Percentiles rank a stretch among this genome's conserved stretches.
Evolutionary conservation across 2,113 vertebrate genomes (phyloP).

Genomic region (Leptobrachium ailaonicum): DNA sequence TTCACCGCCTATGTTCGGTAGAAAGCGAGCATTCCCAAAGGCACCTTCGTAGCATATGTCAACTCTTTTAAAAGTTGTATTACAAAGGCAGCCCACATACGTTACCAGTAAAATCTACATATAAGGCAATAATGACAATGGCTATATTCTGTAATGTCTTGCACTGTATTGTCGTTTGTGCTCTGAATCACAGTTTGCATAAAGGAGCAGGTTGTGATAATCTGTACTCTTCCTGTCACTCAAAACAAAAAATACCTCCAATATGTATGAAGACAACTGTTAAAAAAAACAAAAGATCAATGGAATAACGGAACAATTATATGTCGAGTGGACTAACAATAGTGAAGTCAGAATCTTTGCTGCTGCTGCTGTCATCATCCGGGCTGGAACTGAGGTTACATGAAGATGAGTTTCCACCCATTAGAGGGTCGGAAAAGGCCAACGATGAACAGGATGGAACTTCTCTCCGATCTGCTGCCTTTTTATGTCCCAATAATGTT

Average conservation of each 20-base stretch:
- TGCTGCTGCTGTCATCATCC: conserved; percentile 90
- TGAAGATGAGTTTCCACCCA: conserved; percentile 79
- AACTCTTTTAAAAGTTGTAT: not conserved
- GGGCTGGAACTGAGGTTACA: conserved; percentile 83
- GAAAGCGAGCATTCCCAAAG: too few relatives aligned
- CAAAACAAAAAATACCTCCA: conserved; percentile 18
- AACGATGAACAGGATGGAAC: conserved; percentile 59
- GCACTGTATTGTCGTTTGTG: conserved; percentile 27
- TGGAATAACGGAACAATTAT: conserved; percentile 52
- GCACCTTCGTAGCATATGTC: not conserved
- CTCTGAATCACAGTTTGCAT: conserved; percentile 36
- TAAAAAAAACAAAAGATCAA: not conserved
- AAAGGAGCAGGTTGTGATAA: conserved; percentile 17
- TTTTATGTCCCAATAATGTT: conserved; percentile 59
- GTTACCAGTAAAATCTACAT: conserved; percentile 33
- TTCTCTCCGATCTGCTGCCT: conserved; percentile 64
- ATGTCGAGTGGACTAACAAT: conserved; percentile 91
- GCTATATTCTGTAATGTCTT: conserved; percentile 39
- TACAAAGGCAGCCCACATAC: conserved; percentile 19
- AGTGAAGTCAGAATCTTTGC: conserved; percentile 98
- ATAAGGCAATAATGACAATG: conserved; percentile 43
- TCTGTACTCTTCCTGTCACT: conserved; percentile 3
- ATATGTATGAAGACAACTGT: conserved; percentile 7
- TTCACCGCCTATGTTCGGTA: too few relatives aligned
- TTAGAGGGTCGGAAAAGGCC: conserved; percentile 87